Conservation (phyloP, 92 coral and sea anemone genomes). For the Porites cylindrica region DNA sequence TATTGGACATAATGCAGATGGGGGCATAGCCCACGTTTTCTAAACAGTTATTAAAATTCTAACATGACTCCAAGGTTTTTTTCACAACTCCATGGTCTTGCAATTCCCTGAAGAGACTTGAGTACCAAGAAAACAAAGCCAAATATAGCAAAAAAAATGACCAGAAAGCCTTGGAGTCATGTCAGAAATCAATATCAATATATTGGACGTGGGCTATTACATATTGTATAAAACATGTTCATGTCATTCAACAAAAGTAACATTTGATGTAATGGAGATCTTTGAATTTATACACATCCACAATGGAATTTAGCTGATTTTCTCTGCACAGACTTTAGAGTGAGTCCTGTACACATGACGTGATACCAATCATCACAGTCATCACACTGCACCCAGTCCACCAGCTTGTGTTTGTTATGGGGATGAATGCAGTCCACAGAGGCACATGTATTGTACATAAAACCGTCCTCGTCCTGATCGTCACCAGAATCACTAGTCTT, state of each 20-base stretch:
- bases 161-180: too few species aligned
- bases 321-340: slow-evolving; percentile 69
- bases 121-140: too few species aligned
- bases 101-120: too few species aligned
- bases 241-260: not conserved
- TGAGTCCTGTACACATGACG: slow-evolving; percentile 84
- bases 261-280: not conserved
- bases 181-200: too few species aligned
- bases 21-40: too few species aligned
- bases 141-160: too few species aligned
- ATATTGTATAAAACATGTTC: not conserved
- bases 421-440: slow-evolving; percentile 83
- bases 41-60: too few species aligned
- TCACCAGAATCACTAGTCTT: not conserved
- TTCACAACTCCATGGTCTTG: too few species aligned
- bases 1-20: too few species aligned
- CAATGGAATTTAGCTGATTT: slow-evolving; percentile 84
- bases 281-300: slow-evolving; percentile 72
- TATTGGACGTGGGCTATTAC: too few species aligned
- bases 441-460: slow-evolving; percentile 66
- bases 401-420: slow-evolving; percentile 67
- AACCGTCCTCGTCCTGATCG: slow-evolving; percentile 7
- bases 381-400: slow-evolving; percentile 95
- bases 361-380: slow-evolving; percentile 95
- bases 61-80: too few species aligned